Percentiles rank a stretch among this genome's conserved stretches.
Conservation (phyloP, 2,113 vertebrate genomes). For the Cryptomyrus ogoouensis region DNA sequence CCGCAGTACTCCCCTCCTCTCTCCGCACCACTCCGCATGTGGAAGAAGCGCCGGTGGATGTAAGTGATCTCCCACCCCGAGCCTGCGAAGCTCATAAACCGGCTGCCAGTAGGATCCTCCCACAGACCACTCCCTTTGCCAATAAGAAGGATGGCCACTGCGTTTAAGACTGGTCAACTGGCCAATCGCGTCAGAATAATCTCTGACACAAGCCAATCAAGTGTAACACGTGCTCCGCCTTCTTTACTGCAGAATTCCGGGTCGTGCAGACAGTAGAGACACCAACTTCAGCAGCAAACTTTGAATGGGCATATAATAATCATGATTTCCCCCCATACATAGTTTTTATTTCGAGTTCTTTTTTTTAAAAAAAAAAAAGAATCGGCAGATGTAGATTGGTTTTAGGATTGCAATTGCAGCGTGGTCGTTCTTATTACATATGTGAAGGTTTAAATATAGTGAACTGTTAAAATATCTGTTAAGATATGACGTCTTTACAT, state of each 20-base stretch:
- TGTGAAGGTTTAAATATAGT: not conserved
- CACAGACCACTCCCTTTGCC: conserved; percentile 25
- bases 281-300: conserved; percentile 43
- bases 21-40: conserved; percentile 50
- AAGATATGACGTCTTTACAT: not conserved
- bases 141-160: conserved; percentile 43
- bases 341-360: not conserved
- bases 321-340: not conserved
- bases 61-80: conserved; percentile 34
- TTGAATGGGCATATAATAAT: conserved; percentile 47
- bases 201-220: conserved; percentile 44
- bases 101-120: conserved; percentile 25
- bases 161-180: conserved; percentile 19
- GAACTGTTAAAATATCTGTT: not conserved
- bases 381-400: not conserved
- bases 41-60: conserved; percentile 49
- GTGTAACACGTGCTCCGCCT: conserved; percentile 53
- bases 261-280: conserved; percentile 45
- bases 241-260: conserved; percentile 65
- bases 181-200: conserved; percentile 37
- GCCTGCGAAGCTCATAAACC: conserved; percentile 34
- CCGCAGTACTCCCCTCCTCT: conserved; percentile 52
- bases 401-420: not conserved
- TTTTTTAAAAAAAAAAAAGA: not conserved
- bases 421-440: not conserved